Percentiles rank a stretch among this genome's conserved stretches.
phyloP scores from a whole-genome alignment of 2,797 vertebrate species.

The Pangasius mekongensis region DNA sequence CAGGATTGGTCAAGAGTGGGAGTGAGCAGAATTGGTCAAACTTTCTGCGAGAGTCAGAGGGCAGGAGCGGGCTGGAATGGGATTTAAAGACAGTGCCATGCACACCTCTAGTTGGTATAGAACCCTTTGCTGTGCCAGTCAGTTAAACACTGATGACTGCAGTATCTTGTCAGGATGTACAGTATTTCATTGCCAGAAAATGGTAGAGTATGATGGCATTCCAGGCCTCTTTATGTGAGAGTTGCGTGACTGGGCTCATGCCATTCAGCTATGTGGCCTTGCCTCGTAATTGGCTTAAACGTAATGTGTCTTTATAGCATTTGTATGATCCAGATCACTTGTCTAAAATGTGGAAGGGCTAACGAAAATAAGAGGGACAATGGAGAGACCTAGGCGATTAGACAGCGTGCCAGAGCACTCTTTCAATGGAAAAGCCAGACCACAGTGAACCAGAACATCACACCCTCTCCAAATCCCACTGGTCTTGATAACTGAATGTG shows the following conservation, averaged over 20 bases:
- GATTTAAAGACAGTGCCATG: background rate
- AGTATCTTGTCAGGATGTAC: background rate
- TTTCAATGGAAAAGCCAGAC: slow-evolving; percentile 3
- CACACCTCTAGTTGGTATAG: background rate
- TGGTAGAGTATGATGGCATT: background rate
- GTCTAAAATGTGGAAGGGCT: slow-evolving; percentile 29
- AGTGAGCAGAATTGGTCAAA: background rate
- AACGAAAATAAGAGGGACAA: slow-evolving; percentile 46
- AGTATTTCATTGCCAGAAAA: background rate
- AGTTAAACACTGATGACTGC: background rate
- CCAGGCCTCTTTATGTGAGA: slow-evolving; percentile 36
- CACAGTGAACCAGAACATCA: slow-evolving; percentile 26
- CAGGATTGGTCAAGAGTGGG: background rate
- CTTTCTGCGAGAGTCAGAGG: background rate
- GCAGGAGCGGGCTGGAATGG: background rate
- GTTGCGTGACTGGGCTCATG: slow-evolving; percentile 37
- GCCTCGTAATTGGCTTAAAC: slow-evolving; percentile 43
- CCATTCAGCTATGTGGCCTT: slow-evolving; percentile 3
- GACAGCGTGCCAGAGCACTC: slow-evolving; percentile 3
- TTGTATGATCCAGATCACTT: slow-evolving; percentile 35
- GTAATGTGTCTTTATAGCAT: slow-evolving; percentile 35
- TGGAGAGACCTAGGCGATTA: slow-evolving; percentile 24
- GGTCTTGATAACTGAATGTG: slow-evolving; percentile 26
- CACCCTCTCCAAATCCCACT: slow-evolving; percentile 18
- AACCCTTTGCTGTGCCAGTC: background rate